phyloP scores from a whole-genome alignment of 2,797 vertebrate species.

The Acrossocheilus wenchowensis region DNA sequence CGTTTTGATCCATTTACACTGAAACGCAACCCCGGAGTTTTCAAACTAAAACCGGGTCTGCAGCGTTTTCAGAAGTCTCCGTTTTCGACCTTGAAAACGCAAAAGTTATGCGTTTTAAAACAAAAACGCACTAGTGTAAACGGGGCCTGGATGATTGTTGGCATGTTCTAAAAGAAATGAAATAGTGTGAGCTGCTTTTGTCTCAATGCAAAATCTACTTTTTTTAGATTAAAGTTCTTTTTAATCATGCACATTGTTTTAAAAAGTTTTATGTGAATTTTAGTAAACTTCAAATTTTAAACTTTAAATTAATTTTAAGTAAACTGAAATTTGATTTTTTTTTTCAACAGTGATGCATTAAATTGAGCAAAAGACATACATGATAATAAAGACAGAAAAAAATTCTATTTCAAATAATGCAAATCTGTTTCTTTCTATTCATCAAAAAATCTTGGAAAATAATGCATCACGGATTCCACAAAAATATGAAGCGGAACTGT shows the following conservation, averaged over 20 bases:
- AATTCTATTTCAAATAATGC: background rate
- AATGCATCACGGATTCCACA: background rate
- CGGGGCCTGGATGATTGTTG: background rate
- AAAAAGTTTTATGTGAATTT: background rate
- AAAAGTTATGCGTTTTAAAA: too few species aligned
- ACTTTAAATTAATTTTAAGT: background rate
- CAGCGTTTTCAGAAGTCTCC: too few species aligned
- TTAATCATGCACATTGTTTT: background rate
- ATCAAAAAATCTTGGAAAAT: background rate
- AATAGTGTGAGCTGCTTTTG: background rate
- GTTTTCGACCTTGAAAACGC: too few species aligned
- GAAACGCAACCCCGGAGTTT: too few species aligned
- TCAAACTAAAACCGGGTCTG: too few species aligned
- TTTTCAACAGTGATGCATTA: background rate
- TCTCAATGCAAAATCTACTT: background rate
- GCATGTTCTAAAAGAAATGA: slow-evolving; percentile 26
- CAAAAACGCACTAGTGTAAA: too few species aligned
- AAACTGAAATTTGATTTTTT: background rate
- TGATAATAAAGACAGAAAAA: background rate
- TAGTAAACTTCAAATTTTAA: background rate
- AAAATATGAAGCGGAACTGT: background rate
- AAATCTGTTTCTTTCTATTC: background rate
- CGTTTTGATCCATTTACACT: too few species aligned
- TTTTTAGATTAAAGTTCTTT: background rate
- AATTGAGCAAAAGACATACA: background rate